These are phyloP conservation scores for Listrodromus nycthemerus DNA, from an alignment of 2,888 invertebrate species.

Conservation along the genomic window DNA sequence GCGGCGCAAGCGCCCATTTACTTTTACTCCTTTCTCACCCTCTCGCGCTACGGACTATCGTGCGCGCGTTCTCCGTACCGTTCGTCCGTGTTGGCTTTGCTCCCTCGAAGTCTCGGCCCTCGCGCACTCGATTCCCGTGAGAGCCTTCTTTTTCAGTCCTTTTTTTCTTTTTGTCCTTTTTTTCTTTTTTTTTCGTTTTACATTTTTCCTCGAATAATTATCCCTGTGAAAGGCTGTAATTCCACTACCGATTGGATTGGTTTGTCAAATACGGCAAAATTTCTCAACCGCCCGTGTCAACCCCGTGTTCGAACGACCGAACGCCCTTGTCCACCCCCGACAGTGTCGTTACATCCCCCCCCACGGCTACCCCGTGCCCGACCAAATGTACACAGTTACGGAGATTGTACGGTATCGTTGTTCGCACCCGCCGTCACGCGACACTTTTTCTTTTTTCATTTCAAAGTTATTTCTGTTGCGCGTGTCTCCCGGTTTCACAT, in stretches of 20 bases:
- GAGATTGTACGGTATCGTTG: constrained; percentile 75
- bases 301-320: not conserved
- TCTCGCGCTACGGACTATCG: constrained; percentile 52
- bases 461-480: no score
- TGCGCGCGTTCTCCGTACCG: not conserved
- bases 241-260: constrained; percentile 20
- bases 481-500: not conserved
- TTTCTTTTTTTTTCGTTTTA: constrained; percentile 41
- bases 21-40: constrained; percentile 71
- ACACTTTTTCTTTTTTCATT: no score
- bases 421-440: constrained; percentile 81
- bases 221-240: not conserved
- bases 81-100: constrained; percentile 30
- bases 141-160: constrained; percentile 44
- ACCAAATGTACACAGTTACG: constrained; percentile 40
- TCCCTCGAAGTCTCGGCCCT: not conserved
- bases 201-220: constrained; percentile 27
- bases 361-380: constrained; percentile 43
- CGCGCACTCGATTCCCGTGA: not conserved
- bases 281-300: constrained; percentile 21
- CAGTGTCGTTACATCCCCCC: constrained; percentile 38
- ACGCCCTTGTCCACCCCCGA: constrained; percentile 23
- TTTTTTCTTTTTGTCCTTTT: no score
- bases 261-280: constrained; percentile 44
- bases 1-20: constrained; percentile 80